Percentiles rank a stretch among this genome's conserved stretches.
These are phyloP conservation scores for Larimichthys polyactis DNA, from an alignment of 2,113 vertebrate species.

Conservation along the genomic window DNA sequence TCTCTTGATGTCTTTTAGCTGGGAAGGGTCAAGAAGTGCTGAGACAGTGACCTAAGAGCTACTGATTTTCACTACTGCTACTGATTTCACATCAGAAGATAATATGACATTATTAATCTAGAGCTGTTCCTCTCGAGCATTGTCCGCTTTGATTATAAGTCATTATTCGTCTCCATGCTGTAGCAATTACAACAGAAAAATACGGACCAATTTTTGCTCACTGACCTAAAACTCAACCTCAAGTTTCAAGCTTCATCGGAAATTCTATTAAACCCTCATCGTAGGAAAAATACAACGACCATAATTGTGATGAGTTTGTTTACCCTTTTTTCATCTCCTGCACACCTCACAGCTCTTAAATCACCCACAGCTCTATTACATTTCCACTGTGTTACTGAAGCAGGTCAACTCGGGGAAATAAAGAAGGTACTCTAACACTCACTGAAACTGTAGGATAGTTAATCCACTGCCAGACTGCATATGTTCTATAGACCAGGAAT, in stretches of 20 bases:
- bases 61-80: not conserved
- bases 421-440: not conserved
- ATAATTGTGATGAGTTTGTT: slow-evolving; percentile 5
- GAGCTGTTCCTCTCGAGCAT: not conserved
- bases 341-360: not conserved
- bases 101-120: slow-evolving; percentile 5
- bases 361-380: not conserved
- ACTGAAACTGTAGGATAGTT: not conserved
- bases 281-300: not conserved
- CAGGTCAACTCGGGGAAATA: not conserved
- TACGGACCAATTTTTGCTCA: slow-evolving; percentile 16
- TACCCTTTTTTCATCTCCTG: not conserved
- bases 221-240: slow-evolving; percentile 27
- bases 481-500: not conserved
- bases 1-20: slow-evolving; percentile 19
- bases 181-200: slow-evolving; percentile 40
- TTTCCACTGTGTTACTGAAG: not conserved
- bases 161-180: slow-evolving; percentile 17
- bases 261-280: slow-evolving; percentile 10
- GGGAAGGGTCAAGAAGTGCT: not conserved
- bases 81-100: slow-evolving; percentile 6
- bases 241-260: slow-evolving; percentile 8
- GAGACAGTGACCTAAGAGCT: not conserved
- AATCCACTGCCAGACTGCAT: not conserved
- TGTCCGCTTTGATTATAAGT: slow-evolving; percentile 34